These are phyloP conservation scores for Tenualosa ilisha DNA, from an alignment of 2,797 vertebrate species.

Conservation along the genomic window DNA sequence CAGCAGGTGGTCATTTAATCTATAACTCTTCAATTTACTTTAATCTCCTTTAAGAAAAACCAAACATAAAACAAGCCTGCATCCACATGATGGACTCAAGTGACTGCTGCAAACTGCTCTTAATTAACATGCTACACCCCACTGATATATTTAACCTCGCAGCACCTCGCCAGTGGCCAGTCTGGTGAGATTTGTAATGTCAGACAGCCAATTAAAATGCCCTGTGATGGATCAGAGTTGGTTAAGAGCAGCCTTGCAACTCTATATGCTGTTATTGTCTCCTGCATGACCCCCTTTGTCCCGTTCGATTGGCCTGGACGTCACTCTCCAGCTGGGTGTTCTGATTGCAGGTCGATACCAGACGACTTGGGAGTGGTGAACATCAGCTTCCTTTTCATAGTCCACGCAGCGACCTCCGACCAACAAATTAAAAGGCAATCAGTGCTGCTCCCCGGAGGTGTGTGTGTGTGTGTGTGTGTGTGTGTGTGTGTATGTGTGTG, in stretches of 20 bases:
- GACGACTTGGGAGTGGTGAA: neutral
- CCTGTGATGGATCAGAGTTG: neutral
- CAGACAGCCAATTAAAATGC: neutral
- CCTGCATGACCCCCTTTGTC: neutral
- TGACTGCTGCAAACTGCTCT: neutral
- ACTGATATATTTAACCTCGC: neutral
- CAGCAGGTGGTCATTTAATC: neutral
- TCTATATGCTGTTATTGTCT: neutral
- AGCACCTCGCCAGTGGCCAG: neutral
- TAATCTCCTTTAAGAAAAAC: neutral
- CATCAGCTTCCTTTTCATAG: conserved; percentile 22
- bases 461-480: conserved; percentile 6
- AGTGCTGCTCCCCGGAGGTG: conserved; percentile 45
- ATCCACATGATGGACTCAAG: neutral
- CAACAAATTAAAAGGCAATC: conserved; percentile 77
- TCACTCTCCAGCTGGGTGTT: neutral
- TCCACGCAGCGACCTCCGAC: conserved; percentile 57
- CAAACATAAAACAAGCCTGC: neutral
- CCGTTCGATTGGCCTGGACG: conserved; percentile 7
- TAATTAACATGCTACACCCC: neutral
- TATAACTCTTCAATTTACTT: too few relatives aligned
- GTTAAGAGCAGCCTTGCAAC: neutral
- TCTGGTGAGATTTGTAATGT: neutral
- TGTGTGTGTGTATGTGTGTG: conserved; percentile 23
- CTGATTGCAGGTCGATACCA: neutral